Conservation (phyloP, 1,140 invertebrate genomes). For the Bombus affinis region DNA sequence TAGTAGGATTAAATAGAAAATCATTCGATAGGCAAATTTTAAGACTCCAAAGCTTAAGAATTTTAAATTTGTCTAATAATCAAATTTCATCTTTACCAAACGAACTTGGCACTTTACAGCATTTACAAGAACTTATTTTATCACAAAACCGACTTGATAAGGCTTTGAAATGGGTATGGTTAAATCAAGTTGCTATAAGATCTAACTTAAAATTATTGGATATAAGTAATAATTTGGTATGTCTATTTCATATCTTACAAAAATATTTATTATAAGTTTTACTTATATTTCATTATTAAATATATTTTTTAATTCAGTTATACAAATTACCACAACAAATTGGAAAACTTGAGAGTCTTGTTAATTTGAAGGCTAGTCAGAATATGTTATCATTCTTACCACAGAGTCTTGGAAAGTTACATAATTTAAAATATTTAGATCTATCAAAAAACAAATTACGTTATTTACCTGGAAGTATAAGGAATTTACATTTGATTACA, state of each 20-base stretch:
- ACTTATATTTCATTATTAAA: neutral
- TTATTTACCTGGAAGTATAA: constrained; percentile 82
- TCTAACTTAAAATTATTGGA: constrained; percentile 84
- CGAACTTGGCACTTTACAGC: constrained; percentile 87
- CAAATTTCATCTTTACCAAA: constrained; percentile 88
- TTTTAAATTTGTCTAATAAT: constrained; percentile 91
- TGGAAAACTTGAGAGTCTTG: constrained; percentile 84
- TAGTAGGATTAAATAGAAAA: constrained; percentile 84
- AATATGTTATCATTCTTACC: constrained; percentile 81
- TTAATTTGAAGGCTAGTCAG: constrained; percentile 83
- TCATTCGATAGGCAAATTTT: constrained; percentile 88
- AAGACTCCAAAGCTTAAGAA: constrained; percentile 84
- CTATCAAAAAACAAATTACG: constrained; percentile 83
- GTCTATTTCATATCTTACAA: constrained; percentile 16
- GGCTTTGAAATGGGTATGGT: constrained; percentile 85
- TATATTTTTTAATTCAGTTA: constrained; percentile 69
- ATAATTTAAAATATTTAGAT: constrained; percentile 79
- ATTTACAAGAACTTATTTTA: constrained; percentile 88
- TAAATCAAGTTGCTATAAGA: constrained; percentile 82
- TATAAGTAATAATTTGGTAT: constrained; percentile 85
- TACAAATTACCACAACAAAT: constrained; percentile 84
- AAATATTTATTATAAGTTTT: neutral
- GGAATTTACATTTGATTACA: constrained; percentile 81
- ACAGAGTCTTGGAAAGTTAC: constrained; percentile 78
- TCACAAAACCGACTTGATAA: constrained; percentile 87